Conservation (phyloP, 2,797 vertebrate genomes). For the Labroides dimidiatus region DNA sequence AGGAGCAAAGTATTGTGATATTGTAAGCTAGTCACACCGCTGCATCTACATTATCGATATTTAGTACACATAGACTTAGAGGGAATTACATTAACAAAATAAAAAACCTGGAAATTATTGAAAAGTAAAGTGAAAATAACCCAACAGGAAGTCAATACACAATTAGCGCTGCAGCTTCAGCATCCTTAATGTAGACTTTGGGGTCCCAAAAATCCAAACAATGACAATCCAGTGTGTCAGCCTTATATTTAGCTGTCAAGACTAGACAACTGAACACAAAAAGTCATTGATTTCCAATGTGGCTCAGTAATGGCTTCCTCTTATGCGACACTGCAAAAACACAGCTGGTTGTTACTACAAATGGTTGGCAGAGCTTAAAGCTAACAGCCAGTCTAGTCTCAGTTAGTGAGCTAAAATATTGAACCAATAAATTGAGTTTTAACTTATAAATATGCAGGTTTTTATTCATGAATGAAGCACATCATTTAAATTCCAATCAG, state of each 20-base stretch:
- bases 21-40: too few species aligned
- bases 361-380: background rate
- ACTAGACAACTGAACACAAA: constrained; percentile 10
- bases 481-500: too few species aligned
- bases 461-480: too few species aligned
- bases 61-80: too few species aligned
- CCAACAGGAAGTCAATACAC: constrained; percentile 15
- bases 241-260: constrained; percentile 12
- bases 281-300: constrained; percentile 68
- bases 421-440: too few species aligned
- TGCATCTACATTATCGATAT: too few species aligned
- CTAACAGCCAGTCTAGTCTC: background rate
- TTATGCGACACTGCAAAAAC: constrained; percentile 27
- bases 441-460: too few species aligned
- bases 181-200: background rate
- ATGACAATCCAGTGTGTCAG: constrained; percentile 14
- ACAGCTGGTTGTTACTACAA: background rate
- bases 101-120: background rate
- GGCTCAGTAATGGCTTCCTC: constrained; percentile 49
- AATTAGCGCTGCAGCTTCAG: constrained; percentile 2
- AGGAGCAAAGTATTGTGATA: too few species aligned
- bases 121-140: background rate
- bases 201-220: constrained; percentile 8
- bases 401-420: too few species aligned
- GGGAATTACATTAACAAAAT: background rate